These are phyloP conservation scores for Archaeoteleia sp. DNA, from an alignment of 2,888 invertebrate species.

Conservation along the genomic window DNA sequence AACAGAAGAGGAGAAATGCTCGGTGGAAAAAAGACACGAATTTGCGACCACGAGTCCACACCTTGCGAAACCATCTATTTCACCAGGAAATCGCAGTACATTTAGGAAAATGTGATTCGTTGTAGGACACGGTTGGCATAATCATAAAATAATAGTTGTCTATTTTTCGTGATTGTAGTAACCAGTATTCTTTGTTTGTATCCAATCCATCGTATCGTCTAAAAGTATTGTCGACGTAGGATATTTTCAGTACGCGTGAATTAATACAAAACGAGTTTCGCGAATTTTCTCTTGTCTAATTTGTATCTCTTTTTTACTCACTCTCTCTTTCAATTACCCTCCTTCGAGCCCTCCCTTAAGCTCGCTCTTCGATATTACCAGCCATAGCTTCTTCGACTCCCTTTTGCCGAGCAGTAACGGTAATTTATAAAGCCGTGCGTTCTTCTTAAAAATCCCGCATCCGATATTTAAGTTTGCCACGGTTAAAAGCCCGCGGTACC, in stretches of 20 bases:
- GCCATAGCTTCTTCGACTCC: constrained; percentile 4
- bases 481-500: constrained; percentile 4
- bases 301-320: neutral
- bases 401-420: constrained; percentile 23
- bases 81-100: too few species aligned
- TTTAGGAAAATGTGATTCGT: too few species aligned
- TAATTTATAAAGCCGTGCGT: constrained; percentile 50
- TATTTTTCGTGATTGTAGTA: too few species aligned
- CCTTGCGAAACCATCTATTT: too few species aligned
- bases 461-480: constrained; percentile 53
- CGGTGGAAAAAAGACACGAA: too few species aligned
- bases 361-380: constrained; percentile 37
- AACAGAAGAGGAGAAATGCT: neutral
- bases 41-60: too few species aligned
- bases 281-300: neutral
- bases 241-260: too few species aligned
- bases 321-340: constrained; percentile 5
- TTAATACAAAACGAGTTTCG: neutral
- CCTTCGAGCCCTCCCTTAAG: neutral
- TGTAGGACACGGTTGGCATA: too few species aligned
- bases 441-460: constrained; percentile 41
- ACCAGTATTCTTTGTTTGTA: too few species aligned
- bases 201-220: too few species aligned
- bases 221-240: too few species aligned
- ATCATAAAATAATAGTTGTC: too few species aligned